phyloP scores from a whole-genome alignment of 2,797 vertebrate genomes.

The Micrastur ruficollis region DNA sequence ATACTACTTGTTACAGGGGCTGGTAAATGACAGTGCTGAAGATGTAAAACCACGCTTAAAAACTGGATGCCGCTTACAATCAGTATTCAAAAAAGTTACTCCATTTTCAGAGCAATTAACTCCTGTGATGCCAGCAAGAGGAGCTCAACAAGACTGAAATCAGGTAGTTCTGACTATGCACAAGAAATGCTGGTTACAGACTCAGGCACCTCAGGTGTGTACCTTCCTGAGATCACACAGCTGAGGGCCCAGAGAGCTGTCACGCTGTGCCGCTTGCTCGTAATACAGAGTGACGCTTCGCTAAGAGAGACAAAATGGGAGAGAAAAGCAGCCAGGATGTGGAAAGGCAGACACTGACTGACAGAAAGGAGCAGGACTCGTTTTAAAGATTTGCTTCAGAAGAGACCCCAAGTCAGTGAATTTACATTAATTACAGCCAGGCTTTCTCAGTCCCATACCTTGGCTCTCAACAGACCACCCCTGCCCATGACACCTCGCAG shows the following conservation, averaged over 20 bases:
- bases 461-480: background rate
- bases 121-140: background rate
- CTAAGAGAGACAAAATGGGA: background rate
- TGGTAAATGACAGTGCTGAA: background rate
- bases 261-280: background rate
- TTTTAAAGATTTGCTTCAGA: background rate
- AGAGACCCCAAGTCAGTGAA: background rate
- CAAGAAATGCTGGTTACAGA: background rate
- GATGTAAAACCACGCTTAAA: background rate
- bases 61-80: background rate
- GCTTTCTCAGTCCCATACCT: background rate
- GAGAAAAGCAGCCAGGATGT: background rate
- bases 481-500: background rate
- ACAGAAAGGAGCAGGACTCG: background rate
- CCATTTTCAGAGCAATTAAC: background rate
- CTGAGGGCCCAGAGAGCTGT: fast-evolving
- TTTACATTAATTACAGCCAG: background rate
- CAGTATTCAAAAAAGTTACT: background rate
- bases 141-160: background rate
- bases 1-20: background rate
- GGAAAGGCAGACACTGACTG: background rate
- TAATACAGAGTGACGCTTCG: background rate
- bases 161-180: background rate
- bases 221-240: background rate
- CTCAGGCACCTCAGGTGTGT: background rate